These are phyloP conservation scores for Sminthurides bifidus DNA, from an alignment of 1,140 invertebrate species.

Conservation along the genomic window DNA sequence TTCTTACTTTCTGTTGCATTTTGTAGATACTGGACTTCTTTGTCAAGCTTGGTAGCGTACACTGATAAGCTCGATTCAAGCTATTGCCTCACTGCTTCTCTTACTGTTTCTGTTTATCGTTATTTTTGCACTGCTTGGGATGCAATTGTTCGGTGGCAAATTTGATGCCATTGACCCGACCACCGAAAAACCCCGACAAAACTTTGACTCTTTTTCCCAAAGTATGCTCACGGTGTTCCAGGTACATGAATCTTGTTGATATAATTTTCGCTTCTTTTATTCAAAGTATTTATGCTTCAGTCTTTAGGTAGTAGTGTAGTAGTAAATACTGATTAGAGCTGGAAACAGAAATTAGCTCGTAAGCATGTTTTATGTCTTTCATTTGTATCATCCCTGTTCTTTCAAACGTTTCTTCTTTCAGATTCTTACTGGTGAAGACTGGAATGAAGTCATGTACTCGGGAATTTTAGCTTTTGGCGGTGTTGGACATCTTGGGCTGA, in stretches of 20 bases:
- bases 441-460: conserved; percentile 98
- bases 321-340: no score
- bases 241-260: conserved; percentile 43
- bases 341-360: neutral
- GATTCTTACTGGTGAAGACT: conserved; percentile 99
- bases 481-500: conserved; percentile 66
- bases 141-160: conserved; percentile 34
- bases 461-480: conserved; percentile 96
- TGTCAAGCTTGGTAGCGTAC: conserved; percentile 95
- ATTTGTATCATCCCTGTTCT: no score
- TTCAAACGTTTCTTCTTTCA: conserved; percentile 40
- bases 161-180: conserved; percentile 17
- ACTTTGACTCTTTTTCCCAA: conserved; percentile 72
- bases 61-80: conserved; percentile 48
- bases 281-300: no score
- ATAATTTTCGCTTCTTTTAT: conserved; percentile 99
- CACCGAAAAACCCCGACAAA: conserved; percentile 10
- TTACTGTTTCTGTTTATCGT: conserved; percentile 58
- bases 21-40: conserved; percentile 88
- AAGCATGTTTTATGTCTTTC: no score
- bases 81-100: conserved; percentile 53
- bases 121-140: conserved; percentile 56
- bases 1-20: no score
- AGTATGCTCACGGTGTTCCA: conserved; percentile 97
- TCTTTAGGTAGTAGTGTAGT: no score